phyloP scores from a whole-genome alignment of 2,888 invertebrate species.

The Cremastinae sp. region DNA sequence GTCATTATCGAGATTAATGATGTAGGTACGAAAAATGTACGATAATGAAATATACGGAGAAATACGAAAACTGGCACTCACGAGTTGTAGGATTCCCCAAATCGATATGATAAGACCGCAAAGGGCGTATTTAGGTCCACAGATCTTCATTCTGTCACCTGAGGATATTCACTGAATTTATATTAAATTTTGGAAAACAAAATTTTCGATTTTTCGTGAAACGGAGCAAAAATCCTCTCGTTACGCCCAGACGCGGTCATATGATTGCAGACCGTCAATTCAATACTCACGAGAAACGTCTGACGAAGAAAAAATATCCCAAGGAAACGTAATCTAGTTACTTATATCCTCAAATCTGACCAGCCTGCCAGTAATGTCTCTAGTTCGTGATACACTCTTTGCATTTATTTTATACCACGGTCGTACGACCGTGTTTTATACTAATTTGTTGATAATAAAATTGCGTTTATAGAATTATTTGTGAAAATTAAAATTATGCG shows the following conservation, averaged over 20 bases:
- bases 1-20: too few species aligned
- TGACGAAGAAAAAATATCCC: slow-evolving; percentile 23
- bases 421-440: too few species aligned
- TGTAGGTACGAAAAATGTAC: slow-evolving; percentile 4
- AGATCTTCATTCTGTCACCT: slow-evolving; percentile 84
- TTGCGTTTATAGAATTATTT: too few species aligned
- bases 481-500: too few species aligned
- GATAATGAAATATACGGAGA: slow-evolving; percentile 20
- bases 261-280: slow-evolving; percentile 61
- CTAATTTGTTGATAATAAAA: too few species aligned
- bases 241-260: slow-evolving; percentile 62
- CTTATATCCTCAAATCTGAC: slow-evolving; percentile 3
- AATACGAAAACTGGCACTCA: slow-evolving; percentile 81
- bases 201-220: slow-evolving; percentile 24
- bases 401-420: too few species aligned
- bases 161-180: neutral
- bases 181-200: slow-evolving; percentile 64
- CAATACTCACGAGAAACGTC: slow-evolving; percentile 8
- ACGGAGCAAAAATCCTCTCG: slow-evolving; percentile 49
- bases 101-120: slow-evolving; percentile 94
- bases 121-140: slow-evolving; percentile 95
- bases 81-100: slow-evolving; percentile 97
- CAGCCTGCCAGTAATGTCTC: slow-evolving; percentile 10
- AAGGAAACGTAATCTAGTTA: neutral
- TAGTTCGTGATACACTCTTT: too few species aligned